Evolutionary conservation across 2,113 vertebrate species (phyloP), one percentile per base, ranked within the genome.

Genomic region (Thomomys bottae): DNA sequence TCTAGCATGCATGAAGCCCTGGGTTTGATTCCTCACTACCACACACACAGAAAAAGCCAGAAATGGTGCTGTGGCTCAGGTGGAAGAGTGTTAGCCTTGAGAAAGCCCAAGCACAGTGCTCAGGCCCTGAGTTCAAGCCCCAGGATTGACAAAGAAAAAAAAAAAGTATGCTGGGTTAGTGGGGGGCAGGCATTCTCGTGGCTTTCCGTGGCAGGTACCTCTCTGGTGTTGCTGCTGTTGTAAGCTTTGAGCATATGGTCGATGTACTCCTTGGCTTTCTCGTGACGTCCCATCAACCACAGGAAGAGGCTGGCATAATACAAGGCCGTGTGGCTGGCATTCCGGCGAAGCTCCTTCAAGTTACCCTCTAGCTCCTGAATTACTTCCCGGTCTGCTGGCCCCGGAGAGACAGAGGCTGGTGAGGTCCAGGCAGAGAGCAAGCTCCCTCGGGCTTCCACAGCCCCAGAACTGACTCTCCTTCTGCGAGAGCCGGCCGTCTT

Each of bases 251-350:
- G 94, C 78, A 92, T 96, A 89, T 93, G 96, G 73, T 97, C 95
- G 1, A 97, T 20, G 71, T 98, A 98, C 6, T 97, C 97, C 83
- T 77, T 96, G 77, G 97, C 97, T 89, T 97, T 96, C 42, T 96
- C 54, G 1, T 94, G 94, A 93, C 88, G 86, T 49, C 96, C 97
- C 30, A 97, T 54, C 32, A 98, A 92, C 97, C 97, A 97, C 73
- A 98, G 94, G 81, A 98, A 95, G 57, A 98, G 91, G n/a, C 89
- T 85, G 0, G 95, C 94, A 1, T 96, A 97, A 92, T 97, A 97
- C 3, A 97, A 92, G 32, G 97, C 92, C 8, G 87, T 90, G 26
- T 66, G 80, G 0, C 88, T 83, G 7, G 91, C 93, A 2, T 95
- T 92, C 63, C 88, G 97, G 30, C 82, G 96, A 0, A 20, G 77